Evolutionary conservation across 2,797 vertebrate species (phyloP), one percentile per base, ranked within the genome.

Genomic region (Chiloscyllium punctatum): DNA sequence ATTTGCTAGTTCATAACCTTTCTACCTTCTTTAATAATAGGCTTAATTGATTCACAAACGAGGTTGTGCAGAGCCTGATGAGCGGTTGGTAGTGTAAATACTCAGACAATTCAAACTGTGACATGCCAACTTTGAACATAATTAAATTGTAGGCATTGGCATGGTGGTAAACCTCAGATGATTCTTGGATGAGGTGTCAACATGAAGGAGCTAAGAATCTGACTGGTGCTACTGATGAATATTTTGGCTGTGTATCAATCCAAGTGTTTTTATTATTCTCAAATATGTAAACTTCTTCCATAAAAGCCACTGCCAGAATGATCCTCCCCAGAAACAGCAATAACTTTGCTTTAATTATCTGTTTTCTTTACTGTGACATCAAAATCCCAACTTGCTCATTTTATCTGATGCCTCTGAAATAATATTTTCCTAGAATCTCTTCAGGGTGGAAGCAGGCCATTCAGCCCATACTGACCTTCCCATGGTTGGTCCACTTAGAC

Each of bases 371-470:
- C 16, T 68, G 57, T 90, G 87, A 62, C 66, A 69, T 42, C 66
- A 92, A 69, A 57, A 92, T 92, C 21, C n/a, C 90, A 92, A 69
- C 37, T 92, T 92, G n/a, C 21, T 23, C n/a, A 23, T 92, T 42
- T 69, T 92, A 42, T 69, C 23, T 37, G 48, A 1, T 9, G 0
- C 16, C 42, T 84, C 16, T 6, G 48, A 25, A 15, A 21, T 33
- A 30, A 30, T 88, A 27, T 11, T 57, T 88, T 53, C 51, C 16
- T 9, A 62, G 57, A 11, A 11, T 62, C 57, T 13, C 57, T 13
- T 9, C 57, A 62, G 9, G 8, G 11, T 13, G 57, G 57, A 62
- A 62, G 57, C 57, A 62, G 57, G 57, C 57, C 57, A 62, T 62
- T 62, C 57, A 62, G 57, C 57, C 57, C 57, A 62, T 57, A 62